These are phyloP conservation scores for Channallabes apus DNA, from an alignment of 2,797 vertebrate genomes.

Conservation along the genomic window DNA sequence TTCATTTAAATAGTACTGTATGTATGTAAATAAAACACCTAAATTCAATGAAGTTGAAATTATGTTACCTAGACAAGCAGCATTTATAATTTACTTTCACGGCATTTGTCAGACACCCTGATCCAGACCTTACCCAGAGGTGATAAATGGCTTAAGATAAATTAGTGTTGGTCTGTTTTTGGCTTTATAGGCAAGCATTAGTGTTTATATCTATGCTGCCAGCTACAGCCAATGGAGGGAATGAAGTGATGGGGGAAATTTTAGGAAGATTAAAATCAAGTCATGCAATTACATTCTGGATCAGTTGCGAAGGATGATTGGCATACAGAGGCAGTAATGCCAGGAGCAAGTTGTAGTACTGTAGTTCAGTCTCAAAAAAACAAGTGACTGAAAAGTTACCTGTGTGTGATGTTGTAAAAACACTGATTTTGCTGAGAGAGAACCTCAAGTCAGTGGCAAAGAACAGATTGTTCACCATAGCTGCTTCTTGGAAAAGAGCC, in stretches of 20 bases:
- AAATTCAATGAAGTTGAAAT: background rate
- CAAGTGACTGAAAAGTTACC: background rate
- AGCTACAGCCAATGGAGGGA: too few species aligned
- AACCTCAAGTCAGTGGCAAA: background rate
- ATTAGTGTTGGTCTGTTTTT: too few species aligned
- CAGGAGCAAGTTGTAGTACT: background rate
- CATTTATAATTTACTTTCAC: background rate
- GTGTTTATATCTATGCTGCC: too few species aligned
- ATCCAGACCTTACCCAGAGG: too few species aligned
- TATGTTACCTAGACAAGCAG: background rate
- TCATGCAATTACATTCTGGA: background rate
- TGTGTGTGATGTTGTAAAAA: background rate
- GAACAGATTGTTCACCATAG: background rate
- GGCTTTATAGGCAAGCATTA: too few species aligned
- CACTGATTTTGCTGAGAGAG: background rate
- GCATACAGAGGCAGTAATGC: background rate
- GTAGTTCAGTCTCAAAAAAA: background rate
- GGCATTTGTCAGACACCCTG: too few species aligned
- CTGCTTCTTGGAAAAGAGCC: background rate
- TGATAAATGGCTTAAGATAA: too few species aligned
- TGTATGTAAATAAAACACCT: background rate
- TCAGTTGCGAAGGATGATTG: background rate
- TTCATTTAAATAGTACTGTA: background rate
- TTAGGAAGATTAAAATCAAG: background rate
- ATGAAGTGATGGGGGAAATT: background rate